phyloP scores from a whole-genome alignment of 2,113 vertebrate genomes.

The Enhydra lutris region DNA sequence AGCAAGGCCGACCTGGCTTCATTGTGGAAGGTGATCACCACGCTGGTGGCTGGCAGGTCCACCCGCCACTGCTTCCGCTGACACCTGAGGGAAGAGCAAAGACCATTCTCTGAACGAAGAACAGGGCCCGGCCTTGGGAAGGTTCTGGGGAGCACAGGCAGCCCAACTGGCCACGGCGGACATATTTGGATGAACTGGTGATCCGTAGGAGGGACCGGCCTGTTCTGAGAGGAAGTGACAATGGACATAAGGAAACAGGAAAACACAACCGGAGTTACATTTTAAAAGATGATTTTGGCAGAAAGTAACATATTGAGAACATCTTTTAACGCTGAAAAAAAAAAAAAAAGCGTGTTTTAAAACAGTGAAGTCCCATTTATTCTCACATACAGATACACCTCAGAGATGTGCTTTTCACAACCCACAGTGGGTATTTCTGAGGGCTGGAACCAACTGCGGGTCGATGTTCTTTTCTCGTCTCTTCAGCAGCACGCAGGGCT shows the following conservation, averaged over 20 bases:
- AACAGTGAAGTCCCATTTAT: background rate
- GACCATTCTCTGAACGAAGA: fast-evolving
- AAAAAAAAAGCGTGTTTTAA: background rate
- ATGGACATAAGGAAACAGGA: background rate
- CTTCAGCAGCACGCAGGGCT: background rate
- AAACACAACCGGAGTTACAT: background rate
- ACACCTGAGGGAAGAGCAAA: slow-evolving; percentile 82
- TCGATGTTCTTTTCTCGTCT: background rate
- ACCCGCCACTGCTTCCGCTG: slow-evolving; percentile 94
- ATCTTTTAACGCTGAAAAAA: background rate
- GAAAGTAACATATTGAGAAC: background rate
- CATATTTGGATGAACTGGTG: fast-evolving
- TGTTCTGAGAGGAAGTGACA: fast-evolving
- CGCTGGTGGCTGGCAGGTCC: slow-evolving; percentile 93
- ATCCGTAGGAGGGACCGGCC: background rate
- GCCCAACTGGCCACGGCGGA: fast-evolving
- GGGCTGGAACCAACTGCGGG: background rate
- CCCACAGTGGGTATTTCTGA: background rate
- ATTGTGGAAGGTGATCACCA: slow-evolving; percentile 98
- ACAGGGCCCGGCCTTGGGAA: fast-evolving
- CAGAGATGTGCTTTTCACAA: background rate
- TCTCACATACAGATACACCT: background rate
- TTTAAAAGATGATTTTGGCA: background rate
- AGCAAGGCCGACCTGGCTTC: slow-evolving; percentile 97
- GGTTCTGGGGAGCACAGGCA: background rate